A percentile compares a stretch with the other conserved stretches of the same genome.
phyloP scores from a whole-genome alignment of 2,888 invertebrate species.

The Euzophera pinguis region DNA sequence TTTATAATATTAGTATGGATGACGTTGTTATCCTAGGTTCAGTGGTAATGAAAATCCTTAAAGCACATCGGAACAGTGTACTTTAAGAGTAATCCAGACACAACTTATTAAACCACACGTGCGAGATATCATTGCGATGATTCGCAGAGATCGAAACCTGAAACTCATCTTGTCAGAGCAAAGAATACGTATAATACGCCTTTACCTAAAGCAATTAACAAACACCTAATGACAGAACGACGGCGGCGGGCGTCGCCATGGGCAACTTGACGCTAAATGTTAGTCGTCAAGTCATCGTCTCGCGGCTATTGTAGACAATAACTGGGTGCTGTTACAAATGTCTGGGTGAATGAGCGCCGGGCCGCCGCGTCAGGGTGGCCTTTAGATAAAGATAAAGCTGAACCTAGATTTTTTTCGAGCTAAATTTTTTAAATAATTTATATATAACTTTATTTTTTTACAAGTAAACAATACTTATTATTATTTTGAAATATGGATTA shows the following conservation, averaged over 20 bases:
- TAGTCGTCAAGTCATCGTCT: slow-evolving; percentile 4
- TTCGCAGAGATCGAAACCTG: neutral
- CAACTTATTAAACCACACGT: too few relatives aligned
- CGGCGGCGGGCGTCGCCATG: slow-evolving; percentile 27
- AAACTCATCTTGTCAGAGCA: neutral
- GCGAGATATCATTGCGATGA: too few relatives aligned
- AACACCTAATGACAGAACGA: slow-evolving; percentile 21
- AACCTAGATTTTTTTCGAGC: too few relatives aligned
- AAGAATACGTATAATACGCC: neutral
- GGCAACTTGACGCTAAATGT: slow-evolving; percentile 5
- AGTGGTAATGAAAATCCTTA: too few relatives aligned
- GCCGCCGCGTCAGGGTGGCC: slow-evolving; percentile 14
- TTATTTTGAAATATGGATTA: too few relatives aligned
- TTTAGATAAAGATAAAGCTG: neutral
- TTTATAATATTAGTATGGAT: too few relatives aligned
- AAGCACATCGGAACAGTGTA: too few relatives aligned
- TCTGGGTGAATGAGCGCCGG: slow-evolving; percentile 21
- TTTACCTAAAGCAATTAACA: slow-evolving; percentile 20
- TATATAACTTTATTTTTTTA: too few relatives aligned
- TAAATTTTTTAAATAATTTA: too few relatives aligned
- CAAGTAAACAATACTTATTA: too few relatives aligned
- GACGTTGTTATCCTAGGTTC: too few relatives aligned
- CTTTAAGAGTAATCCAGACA: too few relatives aligned
- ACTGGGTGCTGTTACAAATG: slow-evolving; percentile 15
- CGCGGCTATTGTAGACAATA: slow-evolving; percentile 10